A percentile compares a stretch with the other conserved stretches of the same genome.
Conservation (phyloP, 1,140 invertebrate species). For the Drosophila triauraria region DNA sequence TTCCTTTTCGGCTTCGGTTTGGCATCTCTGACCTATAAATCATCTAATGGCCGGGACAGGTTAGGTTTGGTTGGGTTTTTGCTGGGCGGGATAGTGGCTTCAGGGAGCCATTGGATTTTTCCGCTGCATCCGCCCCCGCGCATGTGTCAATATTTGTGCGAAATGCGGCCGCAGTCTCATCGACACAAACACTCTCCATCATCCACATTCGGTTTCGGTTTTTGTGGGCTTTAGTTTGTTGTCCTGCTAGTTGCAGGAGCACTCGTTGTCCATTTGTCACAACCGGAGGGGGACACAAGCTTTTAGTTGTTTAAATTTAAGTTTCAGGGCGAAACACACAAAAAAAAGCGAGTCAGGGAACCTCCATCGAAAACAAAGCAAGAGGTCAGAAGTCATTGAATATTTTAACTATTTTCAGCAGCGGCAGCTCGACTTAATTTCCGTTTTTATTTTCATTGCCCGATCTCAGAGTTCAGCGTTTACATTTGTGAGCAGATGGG, state of each 20-base stretch:
- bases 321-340: slow-evolving; percentile 27
- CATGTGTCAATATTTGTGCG: slow-evolving; percentile 82
- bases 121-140: slow-evolving; percentile 19
- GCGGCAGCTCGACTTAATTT: slow-evolving; percentile 62
- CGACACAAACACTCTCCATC: slow-evolving; percentile 77
- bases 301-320: slow-evolving; percentile 81
- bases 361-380: slow-evolving; percentile 5
- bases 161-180: slow-evolving; percentile 77
- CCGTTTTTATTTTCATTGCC: slow-evolving; percentile 57
- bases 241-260: slow-evolving; percentile 25
- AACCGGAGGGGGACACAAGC: slow-evolving; percentile 20
- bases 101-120: not conserved
- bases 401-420: slow-evolving; percentile 37
- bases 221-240: slow-evolving; percentile 51
- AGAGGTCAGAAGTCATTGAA: slow-evolving; percentile 44
- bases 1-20: slow-evolving; percentile 59
- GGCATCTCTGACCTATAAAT: slow-evolving; percentile 75
- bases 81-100: not conserved
- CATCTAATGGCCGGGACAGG: slow-evolving; percentile 74
- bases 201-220: slow-evolving; percentile 52
- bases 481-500: slow-evolving; percentile 50
- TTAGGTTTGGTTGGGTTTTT: slow-evolving; percentile 36
- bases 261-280: slow-evolving; percentile 50
- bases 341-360: not conserved
- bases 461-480: slow-evolving; percentile 18